A percentile compares a stretch with the other conserved stretches of the same genome.
phyloP scores from a whole-genome alignment of 2,113 vertebrate genomes.

The Paralichthys olivaceus region DNA sequence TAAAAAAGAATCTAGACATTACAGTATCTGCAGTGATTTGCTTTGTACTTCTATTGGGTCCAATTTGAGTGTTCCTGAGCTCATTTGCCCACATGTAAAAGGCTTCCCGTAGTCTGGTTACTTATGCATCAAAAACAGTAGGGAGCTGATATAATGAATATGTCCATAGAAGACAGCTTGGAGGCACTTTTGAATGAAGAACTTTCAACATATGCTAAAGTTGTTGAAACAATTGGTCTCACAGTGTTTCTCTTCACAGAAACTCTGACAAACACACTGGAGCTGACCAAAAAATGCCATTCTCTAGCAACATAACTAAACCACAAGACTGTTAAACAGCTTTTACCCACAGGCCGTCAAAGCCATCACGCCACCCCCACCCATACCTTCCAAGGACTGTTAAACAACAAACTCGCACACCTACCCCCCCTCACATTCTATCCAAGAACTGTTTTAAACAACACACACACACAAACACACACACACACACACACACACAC shows the following conservation, averaged over 20 bases:
- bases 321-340: no score
- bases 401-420: no score
- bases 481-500: no score
- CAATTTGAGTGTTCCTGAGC: constrained; percentile 62
- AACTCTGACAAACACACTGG: not conserved
- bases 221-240: constrained; percentile 17
- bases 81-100: constrained; percentile 44
- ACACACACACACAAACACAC: no score
- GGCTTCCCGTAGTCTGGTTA: constrained; percentile 42
- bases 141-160: constrained; percentile 52
- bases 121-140: constrained; percentile 52
- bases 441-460: no score
- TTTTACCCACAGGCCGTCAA: no score
- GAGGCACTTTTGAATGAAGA: constrained; percentile 6
- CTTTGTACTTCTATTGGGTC: constrained; percentile 65
- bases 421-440: no score
- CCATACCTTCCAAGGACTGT: no score
- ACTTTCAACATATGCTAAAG: constrained; percentile 38
- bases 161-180: constrained; percentile 15
- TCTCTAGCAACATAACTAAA: not conserved
- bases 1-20: constrained; percentile 22
- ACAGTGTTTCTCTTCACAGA: constrained; percentile 2
- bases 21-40: constrained; percentile 48
- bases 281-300: not conserved
- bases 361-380: no score